Evolutionary conservation across 2,888 invertebrate genomes (phyloP).

Genomic region (Exocentrus adspersus): DNA sequence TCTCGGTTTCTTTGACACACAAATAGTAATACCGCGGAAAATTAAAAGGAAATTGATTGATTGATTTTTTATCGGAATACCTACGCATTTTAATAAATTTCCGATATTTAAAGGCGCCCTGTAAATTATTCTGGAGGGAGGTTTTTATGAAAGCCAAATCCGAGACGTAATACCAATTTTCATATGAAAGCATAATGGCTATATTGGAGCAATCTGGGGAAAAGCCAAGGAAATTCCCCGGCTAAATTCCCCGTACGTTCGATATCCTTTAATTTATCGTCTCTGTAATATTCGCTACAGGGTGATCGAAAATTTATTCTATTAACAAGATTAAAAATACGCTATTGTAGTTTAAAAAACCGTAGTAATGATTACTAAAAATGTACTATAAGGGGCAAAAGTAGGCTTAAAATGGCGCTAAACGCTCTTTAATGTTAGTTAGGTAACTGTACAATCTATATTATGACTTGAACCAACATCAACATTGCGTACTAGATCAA

Average conservation of each 20-base stretch:
- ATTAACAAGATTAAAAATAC: no score
- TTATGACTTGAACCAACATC: no score
- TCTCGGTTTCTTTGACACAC: not conserved
- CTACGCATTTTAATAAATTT: slow-evolving; percentile 10
- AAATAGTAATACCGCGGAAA: not conserved
- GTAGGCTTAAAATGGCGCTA: no score
- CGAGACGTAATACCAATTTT: slow-evolving; percentile 8
- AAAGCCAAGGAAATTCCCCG: not conserved
- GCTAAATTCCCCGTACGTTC: not conserved
- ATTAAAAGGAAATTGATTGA: slow-evolving; percentile 12
- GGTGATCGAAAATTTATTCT: no score
- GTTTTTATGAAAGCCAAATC: slow-evolving; percentile 8
- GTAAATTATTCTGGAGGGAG: not conserved
- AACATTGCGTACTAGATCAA: no score
- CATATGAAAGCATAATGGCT: slow-evolving; percentile 2
- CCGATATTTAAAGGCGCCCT: not conserved
- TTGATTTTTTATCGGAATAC: not conserved
- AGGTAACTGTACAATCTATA: no score
- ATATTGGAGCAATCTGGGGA: not conserved
- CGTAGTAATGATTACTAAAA: no score
- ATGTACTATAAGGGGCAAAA: no score
- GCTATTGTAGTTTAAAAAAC: no score
- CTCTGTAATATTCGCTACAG: no score
- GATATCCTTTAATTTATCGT: no score
- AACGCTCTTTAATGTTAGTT: no score